Conservation (phyloP, 2,888 invertebrate species). For the Lydus trimaculatus region DNA sequence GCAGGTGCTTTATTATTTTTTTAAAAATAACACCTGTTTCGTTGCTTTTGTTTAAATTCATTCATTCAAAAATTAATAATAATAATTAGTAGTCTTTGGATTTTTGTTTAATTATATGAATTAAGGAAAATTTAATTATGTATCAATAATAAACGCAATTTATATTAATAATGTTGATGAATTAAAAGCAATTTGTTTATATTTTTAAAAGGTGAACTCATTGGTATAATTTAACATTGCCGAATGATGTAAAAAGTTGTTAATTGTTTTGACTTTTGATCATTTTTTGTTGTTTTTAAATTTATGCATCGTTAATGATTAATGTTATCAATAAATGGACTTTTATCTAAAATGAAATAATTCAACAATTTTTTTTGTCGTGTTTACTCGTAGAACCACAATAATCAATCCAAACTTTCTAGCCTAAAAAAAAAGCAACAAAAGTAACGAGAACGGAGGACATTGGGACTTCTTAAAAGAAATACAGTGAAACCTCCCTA, state of each 20-base stretch:
- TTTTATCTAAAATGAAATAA: neutral
- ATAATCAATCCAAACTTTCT: too few relatives aligned
- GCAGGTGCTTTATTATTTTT: neutral
- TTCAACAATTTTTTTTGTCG: too few relatives aligned
- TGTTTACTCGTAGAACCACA: too few relatives aligned
- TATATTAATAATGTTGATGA: neutral
- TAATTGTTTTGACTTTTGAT: neutral
- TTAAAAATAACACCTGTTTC: neutral
- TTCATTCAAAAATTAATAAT: neutral
- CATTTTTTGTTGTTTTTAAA: neutral
- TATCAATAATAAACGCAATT: neutral
- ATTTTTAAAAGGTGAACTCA: neutral
- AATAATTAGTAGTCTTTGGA: neutral
- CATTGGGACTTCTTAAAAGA: too few relatives aligned
- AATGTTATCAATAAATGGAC: neutral
- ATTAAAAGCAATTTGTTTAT: neutral
- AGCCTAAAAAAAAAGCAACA: too few relatives aligned
- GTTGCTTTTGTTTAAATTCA: neutral
- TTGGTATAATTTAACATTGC: neutral
- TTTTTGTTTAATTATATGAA: neutral
- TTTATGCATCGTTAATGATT: neutral
- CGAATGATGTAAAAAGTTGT: neutral
- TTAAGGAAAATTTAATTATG: neutral
- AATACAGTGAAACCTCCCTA: too few relatives aligned
- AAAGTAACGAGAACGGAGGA: too few relatives aligned